Evolutionary conservation across 2,797 vertebrate species (phyloP).

Genomic region (Petrocephalus schoutedeni): DNA sequence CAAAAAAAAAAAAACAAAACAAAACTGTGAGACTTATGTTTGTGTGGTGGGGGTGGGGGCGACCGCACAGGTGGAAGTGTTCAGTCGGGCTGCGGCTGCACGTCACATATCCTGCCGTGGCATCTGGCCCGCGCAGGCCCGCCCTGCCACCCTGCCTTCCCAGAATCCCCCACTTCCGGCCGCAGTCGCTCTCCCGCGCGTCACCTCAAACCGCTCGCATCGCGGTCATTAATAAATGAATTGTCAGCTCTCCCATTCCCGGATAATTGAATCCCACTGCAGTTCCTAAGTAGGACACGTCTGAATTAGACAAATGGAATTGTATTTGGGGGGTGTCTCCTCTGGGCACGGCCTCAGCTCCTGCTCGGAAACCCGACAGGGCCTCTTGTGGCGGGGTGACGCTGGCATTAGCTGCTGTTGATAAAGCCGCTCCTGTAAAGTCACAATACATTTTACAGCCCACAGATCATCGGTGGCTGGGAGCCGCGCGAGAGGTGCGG

Average conservation of each 20-base stretch:
- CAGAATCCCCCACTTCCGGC: slow-evolving; percentile 27
- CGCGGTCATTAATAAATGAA: slow-evolving; percentile 72
- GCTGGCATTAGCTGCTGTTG: slow-evolving; percentile 40
- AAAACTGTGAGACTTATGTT: background rate
- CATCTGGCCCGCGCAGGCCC: background rate
- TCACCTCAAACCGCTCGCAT: slow-evolving; percentile 54
- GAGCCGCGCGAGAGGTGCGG: slow-evolving; percentile 10
- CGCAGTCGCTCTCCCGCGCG: slow-evolving; percentile 55
- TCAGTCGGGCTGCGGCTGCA: background rate
- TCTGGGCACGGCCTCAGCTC: slow-evolving; percentile 53
- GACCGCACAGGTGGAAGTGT: background rate
- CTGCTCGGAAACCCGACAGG: slow-evolving; percentile 38
- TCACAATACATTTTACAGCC: slow-evolving; percentile 31
- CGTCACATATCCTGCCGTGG: background rate
- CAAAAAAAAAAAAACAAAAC: background rate
- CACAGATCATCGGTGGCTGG: slow-evolving; percentile 31
- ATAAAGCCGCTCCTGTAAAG: slow-evolving; percentile 44
- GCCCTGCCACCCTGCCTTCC: background rate
- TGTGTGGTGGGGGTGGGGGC: background rate
- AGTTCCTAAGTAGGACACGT: slow-evolving; percentile 66
- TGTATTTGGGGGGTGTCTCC: slow-evolving; percentile 54
- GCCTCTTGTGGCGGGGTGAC: slow-evolving; percentile 32
- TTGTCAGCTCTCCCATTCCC: slow-evolving; percentile 65
- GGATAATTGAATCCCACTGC: slow-evolving; percentile 71
- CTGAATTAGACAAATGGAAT: slow-evolving; percentile 64